A percentile compares a stretch with the other conserved stretches of the same genome.
Conservation (phyloP, 2,797 vertebrate species). For the Myoxocephalus aenaeus region DNA sequence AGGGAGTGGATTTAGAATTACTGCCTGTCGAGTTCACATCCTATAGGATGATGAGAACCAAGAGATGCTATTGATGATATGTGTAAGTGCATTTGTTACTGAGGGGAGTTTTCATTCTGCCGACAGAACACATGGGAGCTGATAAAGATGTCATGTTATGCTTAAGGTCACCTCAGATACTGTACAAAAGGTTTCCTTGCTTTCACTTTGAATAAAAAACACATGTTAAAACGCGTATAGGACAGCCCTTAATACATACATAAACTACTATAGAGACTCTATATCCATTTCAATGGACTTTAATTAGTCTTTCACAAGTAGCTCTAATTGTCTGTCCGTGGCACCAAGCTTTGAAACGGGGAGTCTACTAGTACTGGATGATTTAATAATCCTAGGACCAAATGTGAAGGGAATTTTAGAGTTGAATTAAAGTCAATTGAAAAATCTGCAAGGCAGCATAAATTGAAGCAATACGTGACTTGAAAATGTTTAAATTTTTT, state of each 20-base stretch:
- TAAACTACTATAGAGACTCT: neutral
- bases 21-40: constrained; percentile 3
- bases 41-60: neutral
- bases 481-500: no score
- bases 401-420: neutral
- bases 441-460: no score
- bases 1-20: constrained; percentile 7
- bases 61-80: neutral
- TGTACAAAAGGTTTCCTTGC: neutral
- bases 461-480: no score
- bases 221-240: no score
- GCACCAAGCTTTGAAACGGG: neutral
- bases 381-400: neutral
- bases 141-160: neutral
- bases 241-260: no score
- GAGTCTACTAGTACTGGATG: neutral
- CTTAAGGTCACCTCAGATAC: constrained; percentile 5
- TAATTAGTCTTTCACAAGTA: no score
- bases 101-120: neutral
- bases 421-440: no score
- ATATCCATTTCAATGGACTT: no score
- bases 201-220: constrained; percentile 3
- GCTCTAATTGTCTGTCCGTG: no score
- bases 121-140: neutral
- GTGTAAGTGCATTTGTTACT: neutral